A percentile compares a stretch with the other conserved stretches of the same genome.
Conservation (phyloP, 2,113 vertebrate species). For the Mustela nigripes region DNA sequence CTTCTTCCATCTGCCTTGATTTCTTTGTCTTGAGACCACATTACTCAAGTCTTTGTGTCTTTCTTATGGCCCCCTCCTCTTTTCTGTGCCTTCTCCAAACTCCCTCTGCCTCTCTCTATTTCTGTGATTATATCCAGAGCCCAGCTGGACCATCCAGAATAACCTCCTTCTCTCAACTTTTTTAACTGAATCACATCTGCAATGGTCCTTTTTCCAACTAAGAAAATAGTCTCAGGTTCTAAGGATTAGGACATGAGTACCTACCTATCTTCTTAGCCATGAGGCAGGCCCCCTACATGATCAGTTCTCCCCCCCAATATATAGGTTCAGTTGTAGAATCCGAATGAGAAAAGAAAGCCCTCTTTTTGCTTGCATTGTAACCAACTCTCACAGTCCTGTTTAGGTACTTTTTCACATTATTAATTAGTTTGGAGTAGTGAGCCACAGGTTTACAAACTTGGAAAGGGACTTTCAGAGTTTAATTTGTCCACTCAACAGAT, state of each 20-base stretch:
- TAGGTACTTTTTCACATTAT: background rate
- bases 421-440: background rate
- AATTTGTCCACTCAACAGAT: background rate
- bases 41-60: background rate
- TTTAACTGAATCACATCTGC: background rate
- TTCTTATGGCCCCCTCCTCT: background rate
- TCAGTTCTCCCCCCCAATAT: background rate
- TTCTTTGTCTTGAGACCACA: background rate
- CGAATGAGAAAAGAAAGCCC: background rate
- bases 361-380: slow-evolving; percentile 3
- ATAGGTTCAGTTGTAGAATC: background rate
- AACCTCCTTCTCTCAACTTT: background rate
- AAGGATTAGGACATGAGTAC: background rate
- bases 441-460: background rate
- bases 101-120: background rate
- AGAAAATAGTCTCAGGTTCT: background rate
- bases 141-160: background rate
- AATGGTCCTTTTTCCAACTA: background rate
- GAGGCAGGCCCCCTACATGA: background rate
- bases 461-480: background rate
- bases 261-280: background rate
- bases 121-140: background rate
- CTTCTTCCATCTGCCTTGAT: too few species aligned
- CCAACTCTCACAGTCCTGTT: background rate
- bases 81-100: background rate